Evolutionary conservation across 1,140 invertebrate species (phyloP).

Genomic region (Calliphora vicina): DNA sequence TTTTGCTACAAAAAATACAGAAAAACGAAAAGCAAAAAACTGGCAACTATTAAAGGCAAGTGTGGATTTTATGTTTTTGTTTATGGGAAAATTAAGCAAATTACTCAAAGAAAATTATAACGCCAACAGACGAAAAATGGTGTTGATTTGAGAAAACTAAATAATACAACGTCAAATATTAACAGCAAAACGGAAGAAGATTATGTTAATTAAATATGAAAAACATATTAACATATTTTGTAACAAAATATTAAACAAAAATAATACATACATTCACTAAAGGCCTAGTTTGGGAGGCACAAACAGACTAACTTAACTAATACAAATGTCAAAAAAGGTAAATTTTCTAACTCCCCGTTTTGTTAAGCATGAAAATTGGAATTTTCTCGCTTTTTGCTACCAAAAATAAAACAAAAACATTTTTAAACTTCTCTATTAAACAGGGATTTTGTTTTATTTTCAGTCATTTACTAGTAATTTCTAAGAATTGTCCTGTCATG

Average conservation of each 20-base stretch:
- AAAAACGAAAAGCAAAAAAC: background rate
- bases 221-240: slow-evolving; percentile 11
- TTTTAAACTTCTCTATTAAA: background rate
- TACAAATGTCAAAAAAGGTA: background rate
- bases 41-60: slow-evolving; percentile 43
- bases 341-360: background rate
- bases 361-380: slow-evolving; percentile 54
- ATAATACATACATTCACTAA: background rate
- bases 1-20: background rate
- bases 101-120: slow-evolving; percentile 40
- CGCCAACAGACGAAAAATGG: slow-evolving; percentile 11
- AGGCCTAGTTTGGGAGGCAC: background rate
- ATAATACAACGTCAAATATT: slow-evolving; percentile 6
- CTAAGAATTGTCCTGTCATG: slow-evolving; percentile 33
- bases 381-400: slow-evolving; percentile 46
- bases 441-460: slow-evolving; percentile 12
- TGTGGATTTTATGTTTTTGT: slow-evolving; percentile 63
- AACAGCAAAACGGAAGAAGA: slow-evolving; percentile 25
- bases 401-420: background rate
- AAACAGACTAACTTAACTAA: background rate
- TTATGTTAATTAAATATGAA: slow-evolving; percentile 22
- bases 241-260: background rate
- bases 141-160: slow-evolving; percentile 32
- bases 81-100: slow-evolving; percentile 63
- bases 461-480: slow-evolving; percentile 35